Evolutionary conservation across 2,888 invertebrate species (phyloP), one percentile per base, ranked within the genome.

Genomic region (Gastrophysa polygoni): DNA sequence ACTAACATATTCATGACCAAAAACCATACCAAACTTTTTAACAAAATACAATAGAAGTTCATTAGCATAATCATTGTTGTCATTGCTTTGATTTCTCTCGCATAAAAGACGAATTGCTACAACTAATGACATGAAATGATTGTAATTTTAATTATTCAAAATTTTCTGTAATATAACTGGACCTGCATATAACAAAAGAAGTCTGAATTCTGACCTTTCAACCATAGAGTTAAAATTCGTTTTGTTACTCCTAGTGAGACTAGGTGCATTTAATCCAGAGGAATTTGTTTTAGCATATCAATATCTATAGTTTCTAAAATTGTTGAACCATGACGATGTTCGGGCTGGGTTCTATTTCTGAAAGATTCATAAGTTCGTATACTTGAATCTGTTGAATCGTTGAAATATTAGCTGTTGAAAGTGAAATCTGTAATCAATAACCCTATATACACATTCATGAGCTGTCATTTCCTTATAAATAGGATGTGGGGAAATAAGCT

Each of bases 31-130:
- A 38, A 24, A 54, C 43, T 54, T 54, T 38, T 54, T 28, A 38
- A 54, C 18, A 54, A 54, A 54, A 54, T 24, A 43, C 43, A 54
- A 44, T 54, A 43, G 24, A 44, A 54, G 54, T 11, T 44, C 46
- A 38, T 58, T 51, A 44, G 58, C 50, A 51, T 58, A 51, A 43
- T 58, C 58, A 50, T 51, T 58, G 49, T 57, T 57, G 32, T 50
- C 49, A 50, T 18, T 51, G 51, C 46, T 51, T 18, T 51, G 44
- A 29, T 50, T 59, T 51, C 1, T 51, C 46, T 51, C 58, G 16
- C 51, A 51, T 51, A 59, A 59, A 10, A 51, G 20, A 11, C 51
- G 18, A 51, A 59, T 28, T 59, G 51, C 58, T 44, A 59, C 58
- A n/a, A 46, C 51, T 51, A 59, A 58, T 38, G 51, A 50, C 51